Evolutionary conservation across 2,888 invertebrate genomes (phyloP).

Genomic region (Caenorhabditis afra): DNA sequence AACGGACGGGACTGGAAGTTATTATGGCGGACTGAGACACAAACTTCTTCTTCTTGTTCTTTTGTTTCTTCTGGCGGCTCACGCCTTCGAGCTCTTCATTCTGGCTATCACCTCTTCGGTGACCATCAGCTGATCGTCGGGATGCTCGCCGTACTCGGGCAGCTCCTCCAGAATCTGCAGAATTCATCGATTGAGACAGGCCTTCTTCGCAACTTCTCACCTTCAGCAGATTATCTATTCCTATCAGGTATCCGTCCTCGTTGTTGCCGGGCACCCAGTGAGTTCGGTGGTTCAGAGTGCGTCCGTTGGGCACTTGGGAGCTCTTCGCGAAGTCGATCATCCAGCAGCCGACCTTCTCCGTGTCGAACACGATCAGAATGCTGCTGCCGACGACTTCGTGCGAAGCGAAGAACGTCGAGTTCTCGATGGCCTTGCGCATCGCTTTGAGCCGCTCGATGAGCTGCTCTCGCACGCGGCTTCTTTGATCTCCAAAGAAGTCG

Average conservation of each 20-base stretch:
- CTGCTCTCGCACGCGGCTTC: slow-evolving; percentile 83
- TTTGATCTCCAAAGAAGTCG: slow-evolving; percentile 77
- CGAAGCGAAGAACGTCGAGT: slow-evolving; percentile 90
- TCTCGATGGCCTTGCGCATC: slow-evolving; percentile 88
- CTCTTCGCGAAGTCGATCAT: slow-evolving; percentile 98
- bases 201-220: slow-evolving; percentile 53
- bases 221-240: slow-evolving; percentile 91
- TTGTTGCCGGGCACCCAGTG: slow-evolving; percentile 94
- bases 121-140: slow-evolving; percentile 59
- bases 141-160: slow-evolving; percentile 60
- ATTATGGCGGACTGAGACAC: slow-evolving; percentile 36
- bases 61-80: slow-evolving; percentile 7
- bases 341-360: slow-evolving; percentile 92
- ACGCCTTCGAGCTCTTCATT: slow-evolving; percentile 41
- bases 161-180: slow-evolving; percentile 65
- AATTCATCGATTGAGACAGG: background rate
- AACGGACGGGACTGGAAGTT: slow-evolving; percentile 3
- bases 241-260: slow-evolving; percentile 94
- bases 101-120: slow-evolving; percentile 63
- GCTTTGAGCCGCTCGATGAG: slow-evolving; percentile 87
- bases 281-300: slow-evolving; percentile 86
- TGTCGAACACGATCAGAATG: slow-evolving; percentile 93
- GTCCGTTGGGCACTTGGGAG: slow-evolving; percentile 84
- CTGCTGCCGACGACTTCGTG: slow-evolving; percentile 96
- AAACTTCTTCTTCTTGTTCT: background rate